phyloP scores from a whole-genome alignment of 2,888 invertebrate genomes.

The Mesochorus sp. region DNA sequence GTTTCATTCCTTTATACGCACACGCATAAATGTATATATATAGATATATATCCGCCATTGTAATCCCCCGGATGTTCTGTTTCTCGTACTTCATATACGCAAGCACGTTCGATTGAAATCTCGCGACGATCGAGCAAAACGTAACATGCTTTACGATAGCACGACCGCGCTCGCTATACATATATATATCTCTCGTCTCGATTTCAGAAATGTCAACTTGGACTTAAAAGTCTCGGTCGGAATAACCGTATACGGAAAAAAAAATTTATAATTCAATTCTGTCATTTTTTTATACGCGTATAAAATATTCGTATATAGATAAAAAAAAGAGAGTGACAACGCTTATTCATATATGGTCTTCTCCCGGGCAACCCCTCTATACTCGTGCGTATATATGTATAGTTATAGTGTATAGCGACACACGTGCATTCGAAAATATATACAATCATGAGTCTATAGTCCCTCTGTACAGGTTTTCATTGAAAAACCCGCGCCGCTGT shows the following conservation, averaged over 20 bases:
- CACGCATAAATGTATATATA: slow-evolving; percentile 25
- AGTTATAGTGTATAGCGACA: neutral
- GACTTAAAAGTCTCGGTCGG: too few relatives aligned
- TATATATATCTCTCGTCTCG: too few relatives aligned
- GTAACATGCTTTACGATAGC: neutral
- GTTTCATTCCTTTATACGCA: too few relatives aligned
- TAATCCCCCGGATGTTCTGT: slow-evolving; percentile 20
- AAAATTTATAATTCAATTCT: too few relatives aligned
- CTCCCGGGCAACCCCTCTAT: slow-evolving; percentile 15
- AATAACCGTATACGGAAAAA: too few relatives aligned
- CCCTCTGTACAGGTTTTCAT: slow-evolving; percentile 27
- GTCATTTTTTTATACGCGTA: too few relatives aligned
- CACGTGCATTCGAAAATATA: neutral
- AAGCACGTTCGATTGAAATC: slow-evolving; percentile 4
- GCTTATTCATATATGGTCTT: slow-evolving; percentile 55
- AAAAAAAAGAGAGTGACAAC: too few relatives aligned
- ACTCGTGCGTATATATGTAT: too few relatives aligned
- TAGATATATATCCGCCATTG: slow-evolving; percentile 9
- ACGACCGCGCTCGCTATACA: too few relatives aligned
- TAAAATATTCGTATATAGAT: too few relatives aligned
- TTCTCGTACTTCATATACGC: neutral
- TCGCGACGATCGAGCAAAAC: neutral
- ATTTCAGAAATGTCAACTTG: too few relatives aligned
- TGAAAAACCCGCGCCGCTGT: too few relatives aligned
- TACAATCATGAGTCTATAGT: neutral